Percentiles rank a stretch among this genome's conserved stretches.
Evolutionary conservation across 2,113 vertebrate genomes (phyloP).

Genomic region (Dasyurus viverrinus): DNA sequence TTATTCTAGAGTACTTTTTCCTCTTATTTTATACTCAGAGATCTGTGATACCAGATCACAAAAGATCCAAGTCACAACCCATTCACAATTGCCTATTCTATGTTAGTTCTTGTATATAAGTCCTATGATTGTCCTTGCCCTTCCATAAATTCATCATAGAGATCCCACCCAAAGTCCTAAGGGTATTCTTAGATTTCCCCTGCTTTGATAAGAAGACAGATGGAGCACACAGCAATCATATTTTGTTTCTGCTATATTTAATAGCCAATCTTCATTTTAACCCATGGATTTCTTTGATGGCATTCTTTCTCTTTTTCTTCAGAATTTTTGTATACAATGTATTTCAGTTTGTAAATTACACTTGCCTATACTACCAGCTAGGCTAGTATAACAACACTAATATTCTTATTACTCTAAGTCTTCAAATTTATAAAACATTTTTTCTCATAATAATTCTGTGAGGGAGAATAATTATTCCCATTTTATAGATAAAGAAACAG

Average conservation of each 20-base stretch:
- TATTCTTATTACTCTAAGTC: not conserved
- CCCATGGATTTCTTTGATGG: not conserved
- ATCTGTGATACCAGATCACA: not conserved
- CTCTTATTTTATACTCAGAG: not conserved
- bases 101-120: not conserved
- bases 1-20: not conserved
- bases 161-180: not conserved
- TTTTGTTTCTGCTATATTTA: not conserved
- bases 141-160: not conserved
- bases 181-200: not conserved
- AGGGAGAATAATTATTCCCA: not conserved
- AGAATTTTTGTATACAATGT: not conserved
- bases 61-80: not conserved
- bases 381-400: not conserved
- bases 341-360: constrained; percentile 49
- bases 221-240: not conserved
- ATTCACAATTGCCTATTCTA: not conserved
- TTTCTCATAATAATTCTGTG: not conserved
- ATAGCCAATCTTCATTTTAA: not conserved
- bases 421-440: not conserved
- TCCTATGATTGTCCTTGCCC: not conserved
- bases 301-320: not conserved
- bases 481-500: not conserved
- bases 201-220: not conserved
- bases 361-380: constrained; percentile 43